These are phyloP conservation scores for Ispidina picta DNA, from an alignment of 2,797 vertebrate genomes.

Conservation along the genomic window DNA sequence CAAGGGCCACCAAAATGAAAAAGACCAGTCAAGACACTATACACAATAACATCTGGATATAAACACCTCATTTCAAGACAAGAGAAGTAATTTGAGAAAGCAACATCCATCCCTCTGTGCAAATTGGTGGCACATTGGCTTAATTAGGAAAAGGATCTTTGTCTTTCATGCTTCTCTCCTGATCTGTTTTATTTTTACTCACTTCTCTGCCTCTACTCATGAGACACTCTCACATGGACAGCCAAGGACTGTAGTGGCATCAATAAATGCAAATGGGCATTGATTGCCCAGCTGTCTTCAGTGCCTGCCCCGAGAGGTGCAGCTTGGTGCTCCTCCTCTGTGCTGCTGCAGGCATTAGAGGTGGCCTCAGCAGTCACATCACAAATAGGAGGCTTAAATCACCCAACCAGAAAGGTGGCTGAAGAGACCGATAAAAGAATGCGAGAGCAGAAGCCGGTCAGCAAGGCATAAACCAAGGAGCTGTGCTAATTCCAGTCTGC, in stretches of 20 bases:
- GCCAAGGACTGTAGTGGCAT: not conserved
- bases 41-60: not conserved
- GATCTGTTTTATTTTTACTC: not conserved
- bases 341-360: not conserved
- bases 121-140: not conserved
- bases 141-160: not conserved
- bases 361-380: not conserved
- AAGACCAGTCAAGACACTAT: not conserved
- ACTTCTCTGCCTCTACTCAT: not conserved
- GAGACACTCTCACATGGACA: constrained; percentile 16
- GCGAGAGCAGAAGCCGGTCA: too few relatives aligned
- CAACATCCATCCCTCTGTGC: not conserved
- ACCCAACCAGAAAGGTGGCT: not conserved
- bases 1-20: not conserved
- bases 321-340: not conserved
- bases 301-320: not conserved
- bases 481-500: not conserved
- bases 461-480: not conserved
- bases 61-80: not conserved
- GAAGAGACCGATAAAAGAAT: not conserved
- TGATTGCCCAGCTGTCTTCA: constrained; percentile 49
- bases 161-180: not conserved
- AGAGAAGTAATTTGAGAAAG: constrained; percentile 17
- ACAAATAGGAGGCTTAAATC: constrained; percentile 9
- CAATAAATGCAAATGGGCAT: constrained; percentile 61